A percentile compares a stretch with the other conserved stretches of the same genome.
Conservation (phyloP, 2,113 vertebrate genomes). For the Nesoenas mayeri region DNA sequence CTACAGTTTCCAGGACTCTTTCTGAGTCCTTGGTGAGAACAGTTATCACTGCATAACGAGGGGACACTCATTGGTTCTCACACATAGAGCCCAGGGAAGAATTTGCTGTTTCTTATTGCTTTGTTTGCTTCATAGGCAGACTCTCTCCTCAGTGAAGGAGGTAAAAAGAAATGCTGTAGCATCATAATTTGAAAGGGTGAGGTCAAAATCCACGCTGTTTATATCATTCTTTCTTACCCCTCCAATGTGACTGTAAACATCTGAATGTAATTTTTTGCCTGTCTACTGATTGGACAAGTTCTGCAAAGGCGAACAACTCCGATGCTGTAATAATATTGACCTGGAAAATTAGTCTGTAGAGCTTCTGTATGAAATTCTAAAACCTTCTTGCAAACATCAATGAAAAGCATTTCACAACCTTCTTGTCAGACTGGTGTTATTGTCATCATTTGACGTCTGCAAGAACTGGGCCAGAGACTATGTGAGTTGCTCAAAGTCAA, state of each 20-base stretch:
- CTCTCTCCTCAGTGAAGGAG: background rate
- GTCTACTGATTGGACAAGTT: background rate
- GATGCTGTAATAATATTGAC: background rate
- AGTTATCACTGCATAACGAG: background rate
- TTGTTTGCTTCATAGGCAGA: background rate
- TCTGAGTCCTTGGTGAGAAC: background rate
- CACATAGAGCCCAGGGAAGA: background rate
- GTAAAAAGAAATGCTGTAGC: background rate
- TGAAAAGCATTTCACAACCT: constrained; percentile 15
- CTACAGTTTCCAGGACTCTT: background rate
- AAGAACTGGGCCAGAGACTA: background rate
- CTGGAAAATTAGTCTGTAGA: background rate
- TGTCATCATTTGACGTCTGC: background rate
- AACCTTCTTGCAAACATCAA: background rate
- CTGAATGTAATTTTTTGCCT: background rate
- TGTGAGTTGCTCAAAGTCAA: background rate
- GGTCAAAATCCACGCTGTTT: background rate
- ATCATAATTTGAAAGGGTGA: background rate
- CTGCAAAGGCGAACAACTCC: background rate
- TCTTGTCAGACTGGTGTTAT: background rate
- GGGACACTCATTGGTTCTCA: background rate
- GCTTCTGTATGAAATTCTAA: background rate
- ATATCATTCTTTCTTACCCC: background rate
- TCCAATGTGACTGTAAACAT: background rate
- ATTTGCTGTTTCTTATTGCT: background rate